Evolutionary conservation across 2,888 invertebrate species (phyloP).

Genomic region (Gymnosoma rotundatum): DNA sequence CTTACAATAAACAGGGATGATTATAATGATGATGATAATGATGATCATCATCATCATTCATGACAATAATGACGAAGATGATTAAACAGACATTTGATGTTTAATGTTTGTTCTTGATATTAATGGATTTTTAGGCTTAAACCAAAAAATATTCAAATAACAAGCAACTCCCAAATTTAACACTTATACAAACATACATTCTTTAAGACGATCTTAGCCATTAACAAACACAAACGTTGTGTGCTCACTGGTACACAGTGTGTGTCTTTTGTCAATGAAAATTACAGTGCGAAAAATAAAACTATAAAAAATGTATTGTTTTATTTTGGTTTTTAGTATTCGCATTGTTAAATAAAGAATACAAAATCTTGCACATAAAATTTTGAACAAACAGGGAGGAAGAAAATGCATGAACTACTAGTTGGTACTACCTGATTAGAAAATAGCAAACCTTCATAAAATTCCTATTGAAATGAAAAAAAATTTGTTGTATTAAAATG

Average conservation of each 20-base stretch:
- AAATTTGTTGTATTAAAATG: neutral
- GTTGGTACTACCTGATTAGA: conserved; percentile 40
- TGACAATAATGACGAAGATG: conserved; percentile 44
- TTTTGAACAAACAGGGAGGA: neutral
- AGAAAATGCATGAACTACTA: conserved; percentile 10
- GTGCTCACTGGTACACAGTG: conserved; percentile 24
- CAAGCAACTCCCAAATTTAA: conserved; percentile 62
- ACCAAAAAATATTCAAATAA: conserved; percentile 47
- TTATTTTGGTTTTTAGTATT: neutral
- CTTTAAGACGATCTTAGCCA: neutral
- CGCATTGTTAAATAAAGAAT: conserved; percentile 24
- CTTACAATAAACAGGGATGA: conserved; percentile 20
- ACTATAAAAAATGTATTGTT: conserved; percentile 32
- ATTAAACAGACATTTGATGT: conserved; percentile 43
- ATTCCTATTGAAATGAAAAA: conserved; percentile 26
- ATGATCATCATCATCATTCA: conserved; percentile 7
- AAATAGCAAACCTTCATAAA: conserved; percentile 33
- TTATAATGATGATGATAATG: conserved; percentile 28
- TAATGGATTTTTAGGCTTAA: conserved; percentile 68
- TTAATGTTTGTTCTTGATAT: conserved; percentile 61
- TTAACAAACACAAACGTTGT: neutral
- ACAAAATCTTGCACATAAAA: conserved; percentile 4
- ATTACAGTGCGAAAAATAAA: conserved; percentile 69
- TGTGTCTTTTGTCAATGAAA: conserved; percentile 62
- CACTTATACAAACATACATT: conserved; percentile 16